Evolutionary conservation across 2,888 invertebrate genomes (phyloP), one percentile per base, ranked within the genome.

Genomic region (Morinoia aosen): DNA sequence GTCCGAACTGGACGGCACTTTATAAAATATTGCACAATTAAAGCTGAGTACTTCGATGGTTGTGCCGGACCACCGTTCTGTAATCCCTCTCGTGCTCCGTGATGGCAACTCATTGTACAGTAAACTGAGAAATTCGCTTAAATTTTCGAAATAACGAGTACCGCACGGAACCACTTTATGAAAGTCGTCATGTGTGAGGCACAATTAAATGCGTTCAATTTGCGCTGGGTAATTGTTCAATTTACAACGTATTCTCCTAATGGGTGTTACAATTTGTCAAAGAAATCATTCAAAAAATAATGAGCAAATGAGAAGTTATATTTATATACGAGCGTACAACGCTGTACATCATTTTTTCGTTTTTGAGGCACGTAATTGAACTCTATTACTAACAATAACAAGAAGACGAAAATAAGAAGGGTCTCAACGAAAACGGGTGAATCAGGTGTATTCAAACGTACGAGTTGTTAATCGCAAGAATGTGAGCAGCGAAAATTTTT

Each of bases 1-100:
- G 40, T 19, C 40, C 19, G 90, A 40, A 48, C 39, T 90, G 16
- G 40, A 48, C 90, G 90, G 90, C 12, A 10, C 40, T 40, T 40
- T 90, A 90, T 39, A 90, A 90, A 90, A 90, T 90, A 90, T 90
- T 90, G 90, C 39, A 40, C 90, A 90, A 90, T 90, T 90, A 90
- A 48, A 90, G 90, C 90, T 48, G 90, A 90, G 90, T 90, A 40
- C 48, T 40, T 39, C 76, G 76, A 76, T 76, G 76, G 76, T 33
- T 76, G 76, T 76, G 33, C 25, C 76, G 25, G 33, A 33, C 8
- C 76, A 10, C 14, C 76, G 76, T 33, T 25, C 76, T 33, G 76
- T 76, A 76, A 25, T 76, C 76, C 25, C 76, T 76, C 33, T 33
- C 19, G 33, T 33, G 76, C 25, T 76, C 76, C 25, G 25, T 33